These are phyloP conservation scores for Trissonchulus sp. DNA, from an alignment of 2,888 invertebrate genomes.

Conservation along the genomic window DNA sequence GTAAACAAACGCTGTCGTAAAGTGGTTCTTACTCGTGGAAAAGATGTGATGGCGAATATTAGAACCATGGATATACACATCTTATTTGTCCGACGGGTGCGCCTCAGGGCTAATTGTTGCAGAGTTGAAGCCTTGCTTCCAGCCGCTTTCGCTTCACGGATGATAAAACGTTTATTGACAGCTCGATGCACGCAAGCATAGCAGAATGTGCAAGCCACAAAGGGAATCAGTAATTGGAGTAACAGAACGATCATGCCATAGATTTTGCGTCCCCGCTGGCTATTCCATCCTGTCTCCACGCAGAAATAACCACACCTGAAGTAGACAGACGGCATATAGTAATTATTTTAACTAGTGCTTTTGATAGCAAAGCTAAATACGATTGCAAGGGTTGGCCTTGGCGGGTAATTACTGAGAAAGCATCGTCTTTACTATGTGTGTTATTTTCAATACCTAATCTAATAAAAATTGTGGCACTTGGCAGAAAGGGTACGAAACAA, in stretches of 20 bases:
- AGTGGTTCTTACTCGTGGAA: neutral
- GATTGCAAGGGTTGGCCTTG: no score
- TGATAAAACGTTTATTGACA: neutral
- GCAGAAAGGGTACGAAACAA: no score
- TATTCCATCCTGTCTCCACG: neutral
- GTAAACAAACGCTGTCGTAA: no score
- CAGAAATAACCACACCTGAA: neutral
- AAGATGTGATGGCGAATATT: neutral
- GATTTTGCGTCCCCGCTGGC: neutral
- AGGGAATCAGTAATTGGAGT: neutral
- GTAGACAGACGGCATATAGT: no score
- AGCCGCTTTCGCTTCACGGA: neutral
- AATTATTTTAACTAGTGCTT: no score
- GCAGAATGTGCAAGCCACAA: neutral
- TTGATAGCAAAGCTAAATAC: no score
- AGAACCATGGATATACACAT: neutral
- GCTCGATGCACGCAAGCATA: neutral
- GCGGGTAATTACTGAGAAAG: no score
- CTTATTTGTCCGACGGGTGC: neutral
- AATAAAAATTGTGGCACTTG: no score
- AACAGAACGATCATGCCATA: neutral
- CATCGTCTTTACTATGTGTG: no score
- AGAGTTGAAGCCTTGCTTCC: neutral
- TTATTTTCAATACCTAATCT: no score
- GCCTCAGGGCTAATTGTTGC: neutral